Evolutionary conservation across 1,140 invertebrate genomes (phyloP).

Genomic region (Druon quercuslanigerum): DNA sequence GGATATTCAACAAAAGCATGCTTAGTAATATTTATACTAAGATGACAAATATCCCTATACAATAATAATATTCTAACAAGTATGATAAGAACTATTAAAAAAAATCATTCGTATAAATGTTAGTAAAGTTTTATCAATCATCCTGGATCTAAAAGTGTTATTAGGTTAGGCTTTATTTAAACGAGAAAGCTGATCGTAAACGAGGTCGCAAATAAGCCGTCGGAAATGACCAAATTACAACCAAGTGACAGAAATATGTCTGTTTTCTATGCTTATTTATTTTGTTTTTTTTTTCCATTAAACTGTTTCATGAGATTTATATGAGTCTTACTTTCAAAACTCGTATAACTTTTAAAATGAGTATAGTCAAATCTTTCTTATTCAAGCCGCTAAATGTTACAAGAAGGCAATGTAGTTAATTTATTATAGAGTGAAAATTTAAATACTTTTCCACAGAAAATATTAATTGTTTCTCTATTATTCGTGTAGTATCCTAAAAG

Average conservation of each 20-base stretch:
- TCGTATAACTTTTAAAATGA: background rate
- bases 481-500: no score
- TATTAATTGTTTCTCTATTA: no score
- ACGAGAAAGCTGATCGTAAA: conserved; percentile 15
- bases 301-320: conserved; percentile 8
- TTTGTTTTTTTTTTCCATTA: conserved; percentile 8
- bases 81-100: background rate
- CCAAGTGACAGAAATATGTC: conserved; percentile 21
- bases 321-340: background rate
- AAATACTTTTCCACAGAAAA: no score
- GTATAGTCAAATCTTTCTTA: background rate
- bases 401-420: no score
- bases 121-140: background rate
- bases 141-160: background rate
- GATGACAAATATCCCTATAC: no score
- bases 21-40: background rate
- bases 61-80: background rate
- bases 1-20: no score
- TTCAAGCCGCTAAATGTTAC: background rate
- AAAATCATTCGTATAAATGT: background rate
- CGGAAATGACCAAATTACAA: conserved; percentile 19
- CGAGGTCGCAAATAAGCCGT: conserved; percentile 2
- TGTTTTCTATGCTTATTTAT: conserved; percentile 7
- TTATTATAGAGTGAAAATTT: no score
- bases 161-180: conserved; percentile 18